Conservation (phyloP, 2,888 invertebrate genomes). For the Quadroppia sp. region DNA sequence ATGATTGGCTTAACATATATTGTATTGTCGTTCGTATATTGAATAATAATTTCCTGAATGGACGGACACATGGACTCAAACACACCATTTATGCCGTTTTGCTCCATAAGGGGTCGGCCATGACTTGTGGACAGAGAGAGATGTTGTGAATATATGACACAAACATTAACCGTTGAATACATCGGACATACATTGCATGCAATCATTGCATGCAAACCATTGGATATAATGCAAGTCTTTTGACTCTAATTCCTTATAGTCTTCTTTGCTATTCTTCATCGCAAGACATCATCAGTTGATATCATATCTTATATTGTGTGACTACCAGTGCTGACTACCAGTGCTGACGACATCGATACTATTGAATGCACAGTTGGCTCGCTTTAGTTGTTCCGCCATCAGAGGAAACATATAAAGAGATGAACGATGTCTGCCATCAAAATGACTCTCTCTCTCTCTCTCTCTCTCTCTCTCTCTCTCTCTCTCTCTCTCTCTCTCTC, state of each 20-base stretch:
- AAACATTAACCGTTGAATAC: not conserved
- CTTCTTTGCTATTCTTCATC: not conserved
- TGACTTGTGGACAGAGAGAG: not conserved
- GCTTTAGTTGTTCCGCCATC: constrained; percentile 29
- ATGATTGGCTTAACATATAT: not conserved
- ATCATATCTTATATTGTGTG: not conserved
- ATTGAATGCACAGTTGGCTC: not conserved
- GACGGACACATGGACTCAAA: not conserved
- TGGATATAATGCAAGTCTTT: not conserved
- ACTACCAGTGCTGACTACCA: not conserved
- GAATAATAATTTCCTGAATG: constrained; percentile 36
- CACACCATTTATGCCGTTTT: not conserved
- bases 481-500: constrained; percentile 24
- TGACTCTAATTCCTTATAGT: constrained; percentile 12
- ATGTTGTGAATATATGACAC: not conserved
- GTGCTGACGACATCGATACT: not conserved
- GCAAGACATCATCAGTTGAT: constrained; percentile 14
- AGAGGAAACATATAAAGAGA: constrained; percentile 23
- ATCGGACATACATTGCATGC: not conserved
- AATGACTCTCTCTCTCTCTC: constrained; percentile 12
- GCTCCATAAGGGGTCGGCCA: not conserved
- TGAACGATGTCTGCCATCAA: constrained; percentile 14
- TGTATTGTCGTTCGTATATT: constrained; percentile 14
- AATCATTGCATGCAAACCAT: not conserved
- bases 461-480: constrained; percentile 37